Base-by-base conservation (phyloP, 2,888 invertebrate species). In the Metallyticus violacea region DNA sequence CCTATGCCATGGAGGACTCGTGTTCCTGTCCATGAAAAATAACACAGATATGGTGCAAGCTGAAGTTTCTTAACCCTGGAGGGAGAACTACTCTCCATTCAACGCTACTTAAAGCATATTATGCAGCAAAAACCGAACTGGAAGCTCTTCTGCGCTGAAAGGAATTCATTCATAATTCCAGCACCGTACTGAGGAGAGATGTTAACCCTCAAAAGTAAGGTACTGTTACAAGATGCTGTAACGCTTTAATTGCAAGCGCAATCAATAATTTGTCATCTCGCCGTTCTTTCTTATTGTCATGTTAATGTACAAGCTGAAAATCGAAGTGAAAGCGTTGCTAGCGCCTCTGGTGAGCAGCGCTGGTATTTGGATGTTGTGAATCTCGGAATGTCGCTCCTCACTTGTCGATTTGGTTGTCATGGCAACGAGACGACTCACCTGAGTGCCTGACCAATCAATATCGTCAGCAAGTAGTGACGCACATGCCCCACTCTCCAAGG, bases 381-480 rank as follows among this genome's bases (percentile, higher is more conserved):
- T 81, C 26, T 30, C 26, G 40, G 30, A 27, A 26, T 62, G 80
- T 25, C 29, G 28, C 25, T 62, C 62, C 77, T 83, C 83, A 83
- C 83, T 77, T 83, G 83, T 83, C 83, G 28, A 83, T 83, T 77
- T 28, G 7, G 83, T 83, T 77, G 83, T 77, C 77, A 26, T 83
- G 77, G 77, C 77, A 83, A 83, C 83, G 25, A 77, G 77, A 83
- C 77, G 77, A 83, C 83, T 83, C 83, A 83, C 83, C 83, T 83
- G 83, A 77, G 77, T 77, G 26, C 62, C 81, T 77, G 79, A 83
- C 81, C 86, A 86, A 86, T 86, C 86, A 86, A 86, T 86, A 86
- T 82, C 26, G 82, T 82, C 82, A 83, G 86, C 77, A 77, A 81
- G 82, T 78, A 26, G 86, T 86, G 86, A 86, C 86, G 86, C 86